phyloP scores from a whole-genome alignment of 2,888 invertebrate species.

The Drosophila nr. fundita region DNA sequence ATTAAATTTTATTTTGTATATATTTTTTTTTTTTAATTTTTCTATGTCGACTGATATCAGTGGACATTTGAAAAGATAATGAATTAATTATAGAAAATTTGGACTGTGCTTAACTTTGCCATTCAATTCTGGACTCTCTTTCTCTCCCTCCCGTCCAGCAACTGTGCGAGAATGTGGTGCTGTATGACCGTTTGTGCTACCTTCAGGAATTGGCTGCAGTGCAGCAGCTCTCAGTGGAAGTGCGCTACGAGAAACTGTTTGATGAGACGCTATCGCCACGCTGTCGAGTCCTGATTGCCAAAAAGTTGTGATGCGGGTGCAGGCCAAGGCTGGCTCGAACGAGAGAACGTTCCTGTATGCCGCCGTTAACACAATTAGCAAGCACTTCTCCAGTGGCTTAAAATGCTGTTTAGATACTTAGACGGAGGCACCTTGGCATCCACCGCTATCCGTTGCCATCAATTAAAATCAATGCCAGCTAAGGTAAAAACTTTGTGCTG shows the following conservation, averaged over 20 bases:
- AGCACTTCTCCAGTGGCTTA: slow-evolving; percentile 41
- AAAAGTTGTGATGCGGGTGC: slow-evolving; percentile 83
- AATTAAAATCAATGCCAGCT: slow-evolving; percentile 72
- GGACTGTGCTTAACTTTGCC: neutral
- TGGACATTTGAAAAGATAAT: neutral
- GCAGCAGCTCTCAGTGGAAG: slow-evolving; percentile 83
- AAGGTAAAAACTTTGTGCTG: slow-evolving; percentile 19
- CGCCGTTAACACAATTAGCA: slow-evolving; percentile 64
- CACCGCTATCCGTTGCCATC: slow-evolving; percentile 56
- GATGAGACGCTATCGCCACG: slow-evolving; percentile 88
- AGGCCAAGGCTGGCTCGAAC: neutral
- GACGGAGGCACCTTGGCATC: slow-evolving; percentile 14
- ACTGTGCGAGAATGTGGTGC: slow-evolving; percentile 86
- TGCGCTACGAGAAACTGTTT: slow-evolving; percentile 87
- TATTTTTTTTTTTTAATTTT: neutral
- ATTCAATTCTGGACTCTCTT: neutral
- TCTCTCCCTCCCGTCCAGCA: slow-evolving; percentile 83
- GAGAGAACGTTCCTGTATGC: slow-evolving; percentile 21
- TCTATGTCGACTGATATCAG: neutral
- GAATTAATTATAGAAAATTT: neutral
- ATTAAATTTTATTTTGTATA: accelerated
- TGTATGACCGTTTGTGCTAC: slow-evolving; percentile 86
- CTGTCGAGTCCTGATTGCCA: slow-evolving; percentile 87
- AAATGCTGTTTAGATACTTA: slow-evolving; percentile 35
- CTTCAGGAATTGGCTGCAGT: slow-evolving; percentile 83